Base-by-base conservation (phyloP, 2,888 invertebrate species). In the Meandrusa payeni region DNA sequence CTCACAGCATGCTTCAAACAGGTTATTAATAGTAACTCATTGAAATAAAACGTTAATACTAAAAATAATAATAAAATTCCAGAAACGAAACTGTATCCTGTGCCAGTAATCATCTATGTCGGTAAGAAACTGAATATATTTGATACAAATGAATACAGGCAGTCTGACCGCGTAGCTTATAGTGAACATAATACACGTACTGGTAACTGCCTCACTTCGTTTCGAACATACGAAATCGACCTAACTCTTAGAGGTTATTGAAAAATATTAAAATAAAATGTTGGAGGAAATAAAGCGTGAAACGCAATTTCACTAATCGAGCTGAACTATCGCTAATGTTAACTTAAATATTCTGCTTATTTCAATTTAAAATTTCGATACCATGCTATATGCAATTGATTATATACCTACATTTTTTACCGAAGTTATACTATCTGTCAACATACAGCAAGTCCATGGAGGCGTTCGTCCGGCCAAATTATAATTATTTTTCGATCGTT, bases 21-120 rank as follows among this genome's bases (percentile, higher is more conserved):
- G n/a, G n/a, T n/a, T n/a, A n/a, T n/a, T n/a, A n/a, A n/a, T n/a
- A n/a, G n/a, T n/a, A n/a, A n/a, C n/a, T n/a, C n/a, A n/a, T n/a
- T n/a, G n/a, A n/a, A n/a, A n/a, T n/a, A n/a, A n/a, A n/a, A n/a
- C n/a, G n/a, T n/a, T n/a, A n/a, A n/a, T n/a, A n/a, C n/a, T n/a
- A n/a, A 31, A 7, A 33, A 11, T 1, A 23, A 9, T 44, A 37
- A 10, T 29, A 31, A 43, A 40, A 45, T 76, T 69, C 11, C 67
- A 76, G 81, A 55, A 11, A 64, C 59, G 9, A 68, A 64, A 39
- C 51, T 57, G 32, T 69, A 67, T 43, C 65, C 73, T 0, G 79
- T 81, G 2, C 70, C 74, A 6, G 54, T 69, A 5, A 66, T 83
- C 40, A 56, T 76, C 29, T 83, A 74, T 49, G 55, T 82, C 15